Evolutionary conservation across 2,797 vertebrate species (phyloP).

Genomic region (Trematomus bernacchii): DNA sequence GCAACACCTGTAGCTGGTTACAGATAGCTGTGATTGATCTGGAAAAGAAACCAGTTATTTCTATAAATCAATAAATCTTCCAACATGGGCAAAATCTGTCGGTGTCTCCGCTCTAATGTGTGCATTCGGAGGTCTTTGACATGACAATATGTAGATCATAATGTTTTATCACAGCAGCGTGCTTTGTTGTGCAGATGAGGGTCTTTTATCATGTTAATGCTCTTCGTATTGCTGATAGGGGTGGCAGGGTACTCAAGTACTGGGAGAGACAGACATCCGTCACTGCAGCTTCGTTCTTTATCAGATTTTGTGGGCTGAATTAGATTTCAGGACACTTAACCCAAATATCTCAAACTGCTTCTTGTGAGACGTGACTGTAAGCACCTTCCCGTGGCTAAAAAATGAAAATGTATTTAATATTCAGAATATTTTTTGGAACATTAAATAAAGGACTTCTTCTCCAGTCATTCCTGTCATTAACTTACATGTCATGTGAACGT

Average conservation of each 20-base stretch:
- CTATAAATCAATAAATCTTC: constrained; percentile 25
- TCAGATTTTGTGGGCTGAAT: constrained; percentile 45
- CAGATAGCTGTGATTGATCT: constrained; percentile 49
- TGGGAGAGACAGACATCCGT: constrained; percentile 44
- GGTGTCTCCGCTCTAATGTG: constrained; percentile 31
- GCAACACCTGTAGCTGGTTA: constrained; percentile 54
- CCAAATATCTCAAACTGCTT: constrained; percentile 35
- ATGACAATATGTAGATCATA: constrained; percentile 31
- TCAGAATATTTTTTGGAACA: not conserved
- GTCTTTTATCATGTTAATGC: constrained; percentile 68
- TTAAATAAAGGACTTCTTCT: constrained; percentile 10
- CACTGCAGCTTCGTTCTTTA: constrained; percentile 28
- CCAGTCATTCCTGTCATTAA: constrained; percentile 7
- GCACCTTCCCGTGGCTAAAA: constrained; percentile 9
- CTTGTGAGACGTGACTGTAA: constrained; percentile 8
- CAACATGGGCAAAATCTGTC: constrained; percentile 27
- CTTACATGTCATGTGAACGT: constrained; percentile 27
- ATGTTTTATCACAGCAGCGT: constrained; percentile 45
- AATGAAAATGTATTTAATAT: constrained; percentile 12
- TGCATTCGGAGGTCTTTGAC: constrained; percentile 36
- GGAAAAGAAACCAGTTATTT: constrained; percentile 12
- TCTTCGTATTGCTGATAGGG: constrained; percentile 51
- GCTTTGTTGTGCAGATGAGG: constrained; percentile 54
- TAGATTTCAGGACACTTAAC: constrained; percentile 42
- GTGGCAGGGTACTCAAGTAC: constrained; percentile 43